Evolutionary conservation across 2,888 invertebrate species (phyloP).

Genomic region (Ashinkailepas kermadecensis): DNA sequence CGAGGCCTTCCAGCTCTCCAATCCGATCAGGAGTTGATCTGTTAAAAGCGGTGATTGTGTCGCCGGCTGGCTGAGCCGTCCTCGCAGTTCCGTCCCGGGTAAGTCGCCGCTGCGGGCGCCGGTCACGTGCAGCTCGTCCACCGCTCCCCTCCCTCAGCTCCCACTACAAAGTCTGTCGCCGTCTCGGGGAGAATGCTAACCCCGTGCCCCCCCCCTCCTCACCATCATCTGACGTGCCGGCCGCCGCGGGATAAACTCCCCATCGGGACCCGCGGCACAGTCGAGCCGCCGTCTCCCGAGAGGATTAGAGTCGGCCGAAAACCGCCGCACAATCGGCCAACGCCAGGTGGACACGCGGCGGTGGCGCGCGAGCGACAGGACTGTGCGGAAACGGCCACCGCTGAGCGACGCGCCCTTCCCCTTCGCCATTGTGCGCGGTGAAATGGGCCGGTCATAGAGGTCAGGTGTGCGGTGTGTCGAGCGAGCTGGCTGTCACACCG

Average conservation of each 20-base stretch:
- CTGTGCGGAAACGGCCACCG: too few relatives aligned
- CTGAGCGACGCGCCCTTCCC: too few relatives aligned
- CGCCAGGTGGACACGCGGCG: too few relatives aligned
- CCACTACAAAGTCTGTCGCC: too few relatives aligned
- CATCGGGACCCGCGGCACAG: too few relatives aligned
- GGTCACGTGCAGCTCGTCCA: background rate
- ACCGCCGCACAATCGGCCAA: background rate
- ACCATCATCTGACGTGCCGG: background rate
- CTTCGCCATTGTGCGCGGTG: too few relatives aligned
- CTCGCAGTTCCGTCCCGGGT: background rate
- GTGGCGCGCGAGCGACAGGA: too few relatives aligned
- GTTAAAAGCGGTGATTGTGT: background rate
- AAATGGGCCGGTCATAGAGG: too few relatives aligned
- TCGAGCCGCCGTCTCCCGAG: background rate
- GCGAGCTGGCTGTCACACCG: too few relatives aligned
- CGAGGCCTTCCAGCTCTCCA: background rate
- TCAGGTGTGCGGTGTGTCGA: too few relatives aligned
- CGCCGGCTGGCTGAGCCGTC: background rate
- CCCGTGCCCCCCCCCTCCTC: background rate
- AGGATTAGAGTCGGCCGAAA: background rate
- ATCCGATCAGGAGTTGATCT: background rate
- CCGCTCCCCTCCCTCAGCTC: too few relatives aligned
- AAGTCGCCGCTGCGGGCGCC: background rate
- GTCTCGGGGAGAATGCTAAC: too few relatives aligned
- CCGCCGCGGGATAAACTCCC: background rate